Evolutionary conservation across 1,140 invertebrate species (phyloP).

Genomic region (Drosophila erecta): DNA sequence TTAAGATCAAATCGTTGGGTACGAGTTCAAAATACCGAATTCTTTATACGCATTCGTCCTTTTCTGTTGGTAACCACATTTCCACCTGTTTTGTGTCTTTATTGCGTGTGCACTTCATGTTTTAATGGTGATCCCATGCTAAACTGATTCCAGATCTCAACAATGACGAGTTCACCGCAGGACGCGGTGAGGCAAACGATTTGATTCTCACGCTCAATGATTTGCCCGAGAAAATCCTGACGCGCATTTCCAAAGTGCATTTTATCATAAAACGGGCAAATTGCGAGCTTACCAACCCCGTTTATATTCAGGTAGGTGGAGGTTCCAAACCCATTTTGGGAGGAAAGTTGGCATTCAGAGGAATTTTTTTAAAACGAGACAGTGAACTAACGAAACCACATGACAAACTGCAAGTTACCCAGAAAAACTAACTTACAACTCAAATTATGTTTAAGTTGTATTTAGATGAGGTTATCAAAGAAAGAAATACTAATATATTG

Average conservation of each 20-base stretch:
- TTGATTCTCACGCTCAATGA: slow-evolving; percentile 73
- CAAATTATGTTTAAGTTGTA: no score
- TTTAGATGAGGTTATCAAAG: no score
- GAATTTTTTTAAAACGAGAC: no score
- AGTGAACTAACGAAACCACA: no score
- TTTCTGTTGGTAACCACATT: slow-evolving; percentile 76
- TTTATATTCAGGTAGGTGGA: slow-evolving; percentile 75
- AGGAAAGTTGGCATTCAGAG: no score
- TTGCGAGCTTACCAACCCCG: slow-evolving; percentile 77
- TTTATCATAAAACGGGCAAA: slow-evolving; percentile 73
- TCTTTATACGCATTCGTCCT: slow-evolving; percentile 75
- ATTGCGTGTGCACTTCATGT: slow-evolving; percentile 27
- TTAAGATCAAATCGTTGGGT: slow-evolving; percentile 82
- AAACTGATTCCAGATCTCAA: slow-evolving; percentile 65
- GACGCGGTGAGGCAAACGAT: slow-evolving; percentile 76
- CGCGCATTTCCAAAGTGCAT: slow-evolving; percentile 81
- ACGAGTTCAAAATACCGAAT: slow-evolving; percentile 73
- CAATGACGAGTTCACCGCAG: slow-evolving; percentile 73
- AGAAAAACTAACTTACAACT: no score
- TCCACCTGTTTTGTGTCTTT: background rate
- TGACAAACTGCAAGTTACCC: no score
- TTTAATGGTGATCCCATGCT: background rate
- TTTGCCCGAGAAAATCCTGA: slow-evolving; percentile 79
- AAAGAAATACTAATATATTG: no score
- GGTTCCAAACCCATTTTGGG: background rate